A percentile compares a stretch with the other conserved stretches of the same genome.
Conservation (phyloP, 2,888 invertebrate species). For the Tetanocera ferruginea region DNA sequence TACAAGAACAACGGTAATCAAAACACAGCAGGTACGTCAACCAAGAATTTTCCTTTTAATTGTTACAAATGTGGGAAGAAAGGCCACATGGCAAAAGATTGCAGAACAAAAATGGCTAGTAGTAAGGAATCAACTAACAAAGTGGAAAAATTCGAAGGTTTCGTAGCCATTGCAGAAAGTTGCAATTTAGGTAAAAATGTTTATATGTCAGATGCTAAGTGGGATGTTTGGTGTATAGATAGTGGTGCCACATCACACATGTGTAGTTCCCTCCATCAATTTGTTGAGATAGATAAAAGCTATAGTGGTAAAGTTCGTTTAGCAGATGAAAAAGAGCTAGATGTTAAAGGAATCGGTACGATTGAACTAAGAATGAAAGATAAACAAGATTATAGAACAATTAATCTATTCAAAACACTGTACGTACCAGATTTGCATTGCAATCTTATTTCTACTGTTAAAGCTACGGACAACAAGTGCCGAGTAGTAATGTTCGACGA, state of each 20-base stretch:
- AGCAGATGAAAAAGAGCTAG: constrained; percentile 21
- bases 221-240: constrained; percentile 14
- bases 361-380: constrained; percentile 16
- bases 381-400: background rate
- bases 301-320: constrained; percentile 20
- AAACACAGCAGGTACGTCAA: background rate
- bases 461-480: background rate
- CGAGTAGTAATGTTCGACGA: background rate
- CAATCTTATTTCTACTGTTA: background rate
- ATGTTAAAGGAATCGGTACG: constrained; percentile 31
- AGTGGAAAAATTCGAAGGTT: constrained; percentile 5
- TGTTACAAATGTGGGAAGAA: constrained; percentile 36
- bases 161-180: constrained; percentile 8
- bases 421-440: background rate
- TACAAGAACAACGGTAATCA: background rate
- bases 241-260: constrained; percentile 36
- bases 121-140: background rate
- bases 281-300: background rate
- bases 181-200: background rate
- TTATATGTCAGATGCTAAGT: background rate
- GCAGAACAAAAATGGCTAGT: constrained; percentile 9
- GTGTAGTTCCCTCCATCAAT: background rate
- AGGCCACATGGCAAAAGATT: no score
- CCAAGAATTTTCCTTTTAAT: constrained; percentile 22
- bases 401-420: no score